A percentile compares a stretch with the other conserved stretches of the same genome.
Evolutionary conservation across 2,113 vertebrate genomes (phyloP).

Genomic region (Fulica atra): DNA sequence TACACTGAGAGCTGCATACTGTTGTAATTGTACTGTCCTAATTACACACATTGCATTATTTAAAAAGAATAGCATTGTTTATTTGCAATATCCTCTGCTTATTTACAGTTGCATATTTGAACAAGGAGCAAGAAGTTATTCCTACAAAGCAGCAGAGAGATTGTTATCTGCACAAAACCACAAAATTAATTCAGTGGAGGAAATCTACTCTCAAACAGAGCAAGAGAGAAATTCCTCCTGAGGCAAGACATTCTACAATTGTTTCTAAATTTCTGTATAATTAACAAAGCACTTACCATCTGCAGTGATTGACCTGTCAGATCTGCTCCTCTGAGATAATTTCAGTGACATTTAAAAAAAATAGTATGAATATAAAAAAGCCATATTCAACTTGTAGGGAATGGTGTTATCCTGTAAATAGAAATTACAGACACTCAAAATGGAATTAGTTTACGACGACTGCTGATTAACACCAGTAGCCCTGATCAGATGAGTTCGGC

Average conservation of each 20-base stretch:
- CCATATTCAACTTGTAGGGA: constrained; percentile 69
- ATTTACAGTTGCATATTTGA: constrained; percentile 83
- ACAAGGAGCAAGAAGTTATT: constrained; percentile 75
- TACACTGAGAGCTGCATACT: constrained; percentile 76
- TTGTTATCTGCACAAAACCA: constrained; percentile 77
- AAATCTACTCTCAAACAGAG: constrained; percentile 71
- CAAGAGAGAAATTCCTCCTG: constrained; percentile 77
- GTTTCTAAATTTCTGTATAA: constrained; percentile 82
- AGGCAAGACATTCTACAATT: constrained; percentile 81
- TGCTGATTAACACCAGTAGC: constrained; percentile 52
- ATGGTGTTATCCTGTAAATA: constrained; percentile 67
- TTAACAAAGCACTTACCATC: constrained; percentile 83
- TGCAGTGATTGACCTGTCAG: constrained; percentile 81
- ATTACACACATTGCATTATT: constrained; percentile 79
- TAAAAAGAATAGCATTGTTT: constrained; percentile 77
- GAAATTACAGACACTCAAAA: constrained; percentile 58
- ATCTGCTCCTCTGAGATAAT: constrained; percentile 79
- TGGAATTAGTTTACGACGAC: constrained; percentile 40
- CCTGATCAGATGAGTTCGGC: constrained; percentile 37
- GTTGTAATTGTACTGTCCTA: constrained; percentile 78
- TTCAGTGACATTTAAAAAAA: constrained; percentile 75
- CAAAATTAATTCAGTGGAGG: constrained; percentile 75
- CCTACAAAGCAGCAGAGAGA: constrained; percentile 71
- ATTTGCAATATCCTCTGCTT: constrained; percentile 78
- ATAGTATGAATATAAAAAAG: constrained; percentile 68